Evolutionary conservation across 2,888 invertebrate species (phyloP).

Genomic region (Aphodius sticticus): DNA sequence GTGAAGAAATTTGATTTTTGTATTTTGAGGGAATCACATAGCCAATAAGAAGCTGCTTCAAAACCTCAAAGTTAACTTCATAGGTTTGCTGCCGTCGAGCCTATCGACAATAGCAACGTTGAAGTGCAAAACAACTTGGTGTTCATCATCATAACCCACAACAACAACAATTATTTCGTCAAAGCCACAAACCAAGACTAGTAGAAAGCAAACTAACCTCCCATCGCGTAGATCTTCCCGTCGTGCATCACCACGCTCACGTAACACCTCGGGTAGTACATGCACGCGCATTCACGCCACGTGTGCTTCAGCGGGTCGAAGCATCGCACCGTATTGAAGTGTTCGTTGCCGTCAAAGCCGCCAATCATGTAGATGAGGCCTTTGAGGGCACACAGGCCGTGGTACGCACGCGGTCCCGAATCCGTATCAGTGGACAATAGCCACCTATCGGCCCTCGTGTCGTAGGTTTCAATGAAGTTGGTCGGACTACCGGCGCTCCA

Average conservation of each 20-base stretch:
- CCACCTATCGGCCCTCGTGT: constrained; percentile 82
- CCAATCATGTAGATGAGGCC: constrained; percentile 81
- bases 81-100: too few species aligned
- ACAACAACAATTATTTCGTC: too few species aligned
- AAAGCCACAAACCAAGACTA: too few species aligned
- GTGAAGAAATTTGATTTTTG: too few species aligned
- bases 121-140: too few species aligned
- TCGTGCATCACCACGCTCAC: constrained; percentile 77
- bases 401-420: constrained; percentile 76
- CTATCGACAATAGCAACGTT: too few species aligned
- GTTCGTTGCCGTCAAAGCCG: constrained; percentile 81
- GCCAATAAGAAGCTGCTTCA: too few species aligned
- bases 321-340: constrained; percentile 81
- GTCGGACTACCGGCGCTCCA: constrained; percentile 88
- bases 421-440: constrained; percentile 74
- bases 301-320: constrained; percentile 79
- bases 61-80: too few species aligned
- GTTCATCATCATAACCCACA: too few species aligned
- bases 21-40: too few species aligned
- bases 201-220: constrained; percentile 61
- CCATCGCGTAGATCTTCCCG: constrained; percentile 81
- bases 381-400: constrained; percentile 77
- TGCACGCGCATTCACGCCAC: constrained; percentile 80
- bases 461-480: constrained; percentile 80
- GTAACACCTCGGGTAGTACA: constrained; percentile 82